Base-by-base conservation (phyloP, 2,888 invertebrate genomes). In the Rotaria socialis region DNA sequence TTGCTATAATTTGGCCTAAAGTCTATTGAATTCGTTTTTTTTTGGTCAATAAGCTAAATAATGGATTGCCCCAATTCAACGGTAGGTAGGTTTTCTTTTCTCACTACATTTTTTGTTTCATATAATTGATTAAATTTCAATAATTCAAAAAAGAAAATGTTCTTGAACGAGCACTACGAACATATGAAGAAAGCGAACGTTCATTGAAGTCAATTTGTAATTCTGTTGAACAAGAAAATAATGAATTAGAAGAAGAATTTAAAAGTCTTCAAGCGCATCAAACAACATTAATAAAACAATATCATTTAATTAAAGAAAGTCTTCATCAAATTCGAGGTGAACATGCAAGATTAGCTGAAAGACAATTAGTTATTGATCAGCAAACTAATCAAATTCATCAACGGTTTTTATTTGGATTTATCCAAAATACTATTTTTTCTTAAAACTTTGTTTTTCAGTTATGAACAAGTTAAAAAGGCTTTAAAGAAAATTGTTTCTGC, bases 151-250 rank as follows among this genome's bases (percentile, higher is more conserved):
- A 35, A 67, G 67, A 67, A 35, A 67, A 67, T 67, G 19, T 67
- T 35, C 67, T 67, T 19, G 67, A 67, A 67, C 35, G 35, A 67
- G 67, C 67, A 6, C 67, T 67, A 19, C 67, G 67, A 67, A 67
- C 67, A 19, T 67, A 67, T 67, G 67, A 67, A 67, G 67, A 67
- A 67, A 67, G 67, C 35, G 67, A 67, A 67, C 67, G 67, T 35
- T 67, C 67, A 67, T 41, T 67, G 11, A 67, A 67, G 35, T 67
- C 67, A 19, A 67, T 67, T 7, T 67, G 67, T 35, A 67, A 35
- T 67, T 41, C 67, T 6, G 67, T 67, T 35, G 67, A 67, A 67
- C 35, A 67, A 41, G 67, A 67, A 19, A 67, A 67, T 35, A 14
- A 16, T 41, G 16, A 67, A 35, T 35, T 67, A 35, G 67, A 67